Evolutionary conservation across 2,797 vertebrate species (phyloP), one percentile per base, ranked within the genome.

Genomic region (Poecile montanus): DNA sequence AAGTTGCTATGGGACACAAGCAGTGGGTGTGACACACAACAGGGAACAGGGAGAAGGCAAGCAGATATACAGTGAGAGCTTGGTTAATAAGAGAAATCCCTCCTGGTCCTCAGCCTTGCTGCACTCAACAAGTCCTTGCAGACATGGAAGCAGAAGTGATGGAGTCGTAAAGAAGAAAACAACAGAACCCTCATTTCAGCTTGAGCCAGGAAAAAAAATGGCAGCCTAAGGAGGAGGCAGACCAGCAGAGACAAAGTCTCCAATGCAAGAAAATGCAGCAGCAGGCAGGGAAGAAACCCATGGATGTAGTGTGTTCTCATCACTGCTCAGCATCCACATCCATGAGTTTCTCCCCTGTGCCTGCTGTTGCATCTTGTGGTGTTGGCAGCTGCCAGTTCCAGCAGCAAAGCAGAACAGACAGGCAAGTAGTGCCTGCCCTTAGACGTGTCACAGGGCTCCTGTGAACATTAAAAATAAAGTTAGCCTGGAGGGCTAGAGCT

Each of bases 361-460:
- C 70, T 72, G 38, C 38, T 88, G 86, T 74, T 48, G 62, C 47
- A 26, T 44, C 25, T 85, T 13, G 1, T 67, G 51, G 22, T 0
- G 10, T 29, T 88, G 86, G 80, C 76, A 66, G 36, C 72, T 79
- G 57, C 57, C 92, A 89, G 75, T 84, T 80, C 53, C 80, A 79
- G 85, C 78, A 85, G 67, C 0, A 4, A 85, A 89, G 93, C 65
- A 75, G 85, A 85, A 93, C 51, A 38, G 79, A 70, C 51, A 54
- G 47, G 32, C 40, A 34, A 32, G 58, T 17, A 63, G 61, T 4
- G 7, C 25, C 20, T 32, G 62, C 27, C 56, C 67, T 71, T 23
- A 25, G 38, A 57, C 12, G 47, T 57, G 77, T 38, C 38, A 63
- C 7, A 22, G 29, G 32, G 36, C 77, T 89, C 57, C 56, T 42